Base-by-base conservation (phyloP, 2,797 vertebrate genomes). In the Strix occidentalis region DNA sequence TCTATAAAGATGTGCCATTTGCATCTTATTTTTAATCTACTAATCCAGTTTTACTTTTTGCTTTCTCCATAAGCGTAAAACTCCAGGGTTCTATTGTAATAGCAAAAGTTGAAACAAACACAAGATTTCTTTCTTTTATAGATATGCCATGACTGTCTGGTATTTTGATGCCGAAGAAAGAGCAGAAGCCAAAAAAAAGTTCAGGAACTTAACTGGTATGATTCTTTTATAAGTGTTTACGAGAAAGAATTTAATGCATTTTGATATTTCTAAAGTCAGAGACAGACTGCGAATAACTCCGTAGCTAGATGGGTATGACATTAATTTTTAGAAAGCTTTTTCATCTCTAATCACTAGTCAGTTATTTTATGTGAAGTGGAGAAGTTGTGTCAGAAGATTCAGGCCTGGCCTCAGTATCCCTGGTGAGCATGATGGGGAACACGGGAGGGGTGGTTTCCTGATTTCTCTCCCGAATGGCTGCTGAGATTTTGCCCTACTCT, bases 101-200 rank as follows among this genome's bases (percentile, higher is more conserved):
- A 84, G 31, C 13, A 58, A 54, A 90, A 70, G 31, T 72, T 60
- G 84, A 74, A 94, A 68, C 11, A 69, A 85, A 79, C 15, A 8
- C 41, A 51, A 10, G 0, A 20, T 85, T 95, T 72, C 66, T 94
- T 75, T 97, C 57, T 95, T 96, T 97, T 82, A 43, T 97, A 99
- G 99, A 95, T 99, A 99, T 41, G 99, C 99, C 82, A 98, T 99
- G 98, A 99, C 99, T 0, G 99, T 99, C 64, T 99, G 99, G 99
- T 99, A 99, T 97, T 99, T 99, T 87, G 99, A 99, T 97, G 98
- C 99, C 1, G 98, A 99, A 96, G 99, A 99, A 96, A 98, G 99
- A 97, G 99, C 99, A 28, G 99, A 99, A 98, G 99, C 99, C 76
- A 99, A 99, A 97, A 98, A 98, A 93, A 98, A 98, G 97, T 99